Evolutionary conservation across 2,797 vertebrate species (phyloP).

Genomic region (Crocidura indochinensis): DNA sequence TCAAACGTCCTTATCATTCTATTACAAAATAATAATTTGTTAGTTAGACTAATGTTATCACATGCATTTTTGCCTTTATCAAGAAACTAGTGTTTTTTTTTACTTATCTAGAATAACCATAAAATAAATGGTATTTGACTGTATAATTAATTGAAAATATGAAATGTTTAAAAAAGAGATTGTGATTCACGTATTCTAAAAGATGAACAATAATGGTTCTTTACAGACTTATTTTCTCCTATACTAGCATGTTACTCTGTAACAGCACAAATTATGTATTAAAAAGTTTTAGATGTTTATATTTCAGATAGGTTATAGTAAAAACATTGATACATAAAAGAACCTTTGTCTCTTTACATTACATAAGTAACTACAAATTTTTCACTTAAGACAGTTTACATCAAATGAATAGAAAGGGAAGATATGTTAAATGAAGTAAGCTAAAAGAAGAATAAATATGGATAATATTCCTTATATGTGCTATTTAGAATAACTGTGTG

Average conservation of each 20-base stretch:
- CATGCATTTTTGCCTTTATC: not conserved
- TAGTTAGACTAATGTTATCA: not conserved
- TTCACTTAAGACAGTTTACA: not conserved
- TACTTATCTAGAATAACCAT: not conserved
- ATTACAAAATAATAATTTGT: no score
- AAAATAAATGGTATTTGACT: not conserved
- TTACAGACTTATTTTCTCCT: not conserved
- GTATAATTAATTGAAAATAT: not conserved
- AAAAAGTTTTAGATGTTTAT: not conserved
- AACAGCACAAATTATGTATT: not conserved
- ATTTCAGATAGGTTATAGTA: not conserved
- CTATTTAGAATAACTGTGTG: no score
- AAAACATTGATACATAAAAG: not conserved
- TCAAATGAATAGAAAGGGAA: no score
- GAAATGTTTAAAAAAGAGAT: conserved; percentile 13
- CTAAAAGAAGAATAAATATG: no score
- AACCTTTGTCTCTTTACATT: not conserved
- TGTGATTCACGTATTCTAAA: not conserved
- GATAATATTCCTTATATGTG: no score
- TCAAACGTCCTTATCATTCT: no score
- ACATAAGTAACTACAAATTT: not conserved
- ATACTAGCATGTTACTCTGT: not conserved
- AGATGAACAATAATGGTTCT: not conserved
- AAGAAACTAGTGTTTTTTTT: conserved; percentile 6
- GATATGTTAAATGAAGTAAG: no score